Base-by-base conservation (phyloP, 35 echinoderm and acorn worm genomes). In the Strongylocentrotus purpuratus region DNA sequence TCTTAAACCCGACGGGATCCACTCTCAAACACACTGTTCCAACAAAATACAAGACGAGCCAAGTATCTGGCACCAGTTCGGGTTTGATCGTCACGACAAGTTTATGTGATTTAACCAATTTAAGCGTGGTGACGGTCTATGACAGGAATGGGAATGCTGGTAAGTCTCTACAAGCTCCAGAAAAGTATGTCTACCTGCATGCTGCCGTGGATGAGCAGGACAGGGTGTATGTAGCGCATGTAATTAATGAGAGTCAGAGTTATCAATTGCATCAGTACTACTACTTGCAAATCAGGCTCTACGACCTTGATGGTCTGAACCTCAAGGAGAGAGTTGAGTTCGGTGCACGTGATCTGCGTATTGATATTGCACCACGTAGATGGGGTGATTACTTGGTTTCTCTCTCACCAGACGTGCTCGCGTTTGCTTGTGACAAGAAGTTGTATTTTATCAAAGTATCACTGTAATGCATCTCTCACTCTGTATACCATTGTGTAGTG, bases 101-200 rank as follows among this genome's bases (percentile, higher is more conserved):
- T 47, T 45, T 33, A 13, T 91, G 89, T 47, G 2, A 22, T 17
- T n/a, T n/a, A n/a, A 91, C 4, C 8, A 46, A 91, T 25, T 33
- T 33, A 33, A 91, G 89, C 33, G 89, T 91, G 10, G 89, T 91
- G 89, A 91, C 89, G 32, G 32, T 91, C 28, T 91, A 45, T 47
- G 89, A 91, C 89, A 91, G 46, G 46, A 33, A 91, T 33, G 89
- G 89, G 32, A 91, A 91, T 91, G 46, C 32, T 32, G 89, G 89
- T 28, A 91, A 47, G 28, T 12, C 33, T 35, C 25, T 91, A n/a
- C 25, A 9, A 45, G 46, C 18, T 22, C 41, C 10, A 45, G 1
- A 41, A 1, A 45, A 0, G 4, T 1, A 17, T 91, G 22, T 9
- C 28, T 33, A 9, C 33, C 89, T 91, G 35, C 22, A 91, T 47